These are phyloP conservation scores for Morpho helenor DNA, from an alignment of 2,888 invertebrate species.

Conservation along the genomic window DNA sequence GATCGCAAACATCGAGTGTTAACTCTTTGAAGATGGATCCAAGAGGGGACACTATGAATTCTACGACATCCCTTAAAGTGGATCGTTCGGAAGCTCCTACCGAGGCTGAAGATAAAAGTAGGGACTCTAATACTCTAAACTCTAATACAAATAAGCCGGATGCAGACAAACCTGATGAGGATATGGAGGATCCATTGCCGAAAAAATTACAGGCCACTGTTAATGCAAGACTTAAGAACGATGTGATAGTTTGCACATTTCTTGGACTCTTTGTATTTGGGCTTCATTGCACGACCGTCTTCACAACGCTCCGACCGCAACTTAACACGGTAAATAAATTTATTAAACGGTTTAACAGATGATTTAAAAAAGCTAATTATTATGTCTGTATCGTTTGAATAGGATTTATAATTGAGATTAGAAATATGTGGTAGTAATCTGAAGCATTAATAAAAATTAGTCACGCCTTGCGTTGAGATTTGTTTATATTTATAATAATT, in stretches of 20 bases:
- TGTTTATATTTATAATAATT: no score
- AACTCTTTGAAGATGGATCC: slow-evolving; percentile 72
- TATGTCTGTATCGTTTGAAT: no score
- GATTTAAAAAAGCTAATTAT: background rate
- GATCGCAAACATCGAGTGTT: slow-evolving; percentile 67
- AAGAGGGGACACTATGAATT: slow-evolving; percentile 64
- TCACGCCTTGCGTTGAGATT: no score
- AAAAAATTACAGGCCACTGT: slow-evolving; percentile 92
- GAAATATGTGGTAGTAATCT: no score
- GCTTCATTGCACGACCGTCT: slow-evolving; percentile 96
- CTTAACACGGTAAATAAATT: slow-evolving; percentile 81
- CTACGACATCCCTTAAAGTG: slow-evolving; percentile 60
- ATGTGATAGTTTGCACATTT: slow-evolving; percentile 92
- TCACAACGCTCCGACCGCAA: slow-evolving; percentile 90
- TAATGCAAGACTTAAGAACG: slow-evolving; percentile 93
- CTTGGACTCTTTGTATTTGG: slow-evolving; percentile 93
- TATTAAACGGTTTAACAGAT: background rate
- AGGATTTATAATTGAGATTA: no score
- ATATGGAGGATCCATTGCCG: slow-evolving; percentile 93
- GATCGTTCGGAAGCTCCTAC: slow-evolving; percentile 42
- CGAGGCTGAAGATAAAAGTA: slow-evolving; percentile 58
- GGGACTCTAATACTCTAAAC: slow-evolving; percentile 48
- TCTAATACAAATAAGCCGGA: slow-evolving; percentile 48
- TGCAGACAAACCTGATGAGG: slow-evolving; percentile 74
- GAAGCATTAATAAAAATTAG: no score